phyloP scores from a whole-genome alignment of 2,797 vertebrate genomes.

The Sebastes matsubarae region DNA sequence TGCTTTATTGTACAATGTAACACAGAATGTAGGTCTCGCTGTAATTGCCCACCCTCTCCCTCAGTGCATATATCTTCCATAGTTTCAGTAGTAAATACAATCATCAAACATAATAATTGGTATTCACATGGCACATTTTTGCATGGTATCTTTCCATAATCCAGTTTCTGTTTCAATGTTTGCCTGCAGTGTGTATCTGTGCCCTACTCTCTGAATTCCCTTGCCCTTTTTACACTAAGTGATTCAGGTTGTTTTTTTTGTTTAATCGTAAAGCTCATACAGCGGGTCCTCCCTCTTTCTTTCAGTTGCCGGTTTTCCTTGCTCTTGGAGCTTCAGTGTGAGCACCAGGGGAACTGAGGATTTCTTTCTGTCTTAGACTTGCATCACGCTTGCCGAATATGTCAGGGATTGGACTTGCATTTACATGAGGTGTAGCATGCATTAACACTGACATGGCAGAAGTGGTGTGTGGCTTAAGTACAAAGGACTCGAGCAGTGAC shows the following conservation, averaged over 20 bases:
- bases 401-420: conserved; percentile 53
- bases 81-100: conserved; percentile 19
- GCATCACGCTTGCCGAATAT: conserved; percentile 72
- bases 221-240: background rate
- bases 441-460: conserved; percentile 51
- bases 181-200: conserved; percentile 6
- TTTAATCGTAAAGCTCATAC: background rate
- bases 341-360: conserved; percentile 45
- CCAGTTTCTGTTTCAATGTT: background rate
- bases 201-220: conserved; percentile 57
- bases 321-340: conserved; percentile 20
- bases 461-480: conserved; percentile 22
- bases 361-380: conserved; percentile 64
- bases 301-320: conserved; percentile 36
- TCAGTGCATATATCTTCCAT: background rate
- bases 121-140: conserved; percentile 26
- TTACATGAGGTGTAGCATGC: conserved; percentile 30
- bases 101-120: conserved; percentile 22
- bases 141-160: conserved; percentile 10
- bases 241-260: conserved; percentile 8
- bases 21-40: conserved; percentile 18
- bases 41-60: background rate
- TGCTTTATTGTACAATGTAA: background rate
- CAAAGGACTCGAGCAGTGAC: conserved; percentile 11
- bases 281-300: conserved; percentile 10